Percentiles rank a stretch among this genome's conserved stretches.
These are phyloP conservation scores for Aspiorhynchus laticeps DNA, from an alignment of 2,113 vertebrate genomes.

Conservation along the genomic window DNA sequence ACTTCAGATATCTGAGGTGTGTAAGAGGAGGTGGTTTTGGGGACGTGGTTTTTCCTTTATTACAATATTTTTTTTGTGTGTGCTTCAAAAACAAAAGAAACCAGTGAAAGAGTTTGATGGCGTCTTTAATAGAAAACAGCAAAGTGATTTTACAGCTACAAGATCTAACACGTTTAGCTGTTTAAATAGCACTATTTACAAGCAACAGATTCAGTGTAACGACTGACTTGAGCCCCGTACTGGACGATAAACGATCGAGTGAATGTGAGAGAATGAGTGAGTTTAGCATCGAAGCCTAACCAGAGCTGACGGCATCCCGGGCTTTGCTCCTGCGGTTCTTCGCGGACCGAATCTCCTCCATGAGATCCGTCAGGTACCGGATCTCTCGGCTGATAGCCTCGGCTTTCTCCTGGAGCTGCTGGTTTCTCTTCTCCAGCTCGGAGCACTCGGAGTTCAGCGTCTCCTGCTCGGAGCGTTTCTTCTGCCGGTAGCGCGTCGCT, in stretches of 20 bases:
- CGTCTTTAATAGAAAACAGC: conserved; percentile 73
- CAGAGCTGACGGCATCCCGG: neutral
- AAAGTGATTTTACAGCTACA: conserved; percentile 66
- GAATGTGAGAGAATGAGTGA: conserved; percentile 7
- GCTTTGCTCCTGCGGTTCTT: conserved; percentile 77
- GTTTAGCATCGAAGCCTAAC: neutral
- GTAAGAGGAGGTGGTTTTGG: too few relatives aligned
- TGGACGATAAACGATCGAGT: conserved; percentile 61
- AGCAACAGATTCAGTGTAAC: conserved; percentile 63
- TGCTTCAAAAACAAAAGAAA: neutral
- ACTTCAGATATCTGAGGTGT: too few relatives aligned
- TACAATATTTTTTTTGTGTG: too few relatives aligned
- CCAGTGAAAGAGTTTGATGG: conserved; percentile 42
- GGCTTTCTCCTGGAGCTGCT: conserved; percentile 81
- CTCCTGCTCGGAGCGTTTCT: conserved; percentile 89
- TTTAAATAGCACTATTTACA: conserved; percentile 66
- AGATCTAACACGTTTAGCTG: conserved; percentile 27
- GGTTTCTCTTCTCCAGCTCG: conserved; percentile 85
- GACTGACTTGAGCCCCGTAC: conserved; percentile 70
- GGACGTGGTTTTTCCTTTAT: too few relatives aligned
- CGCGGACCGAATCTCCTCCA: conserved; percentile 89
- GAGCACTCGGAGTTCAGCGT: conserved; percentile 75
- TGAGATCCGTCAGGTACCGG: conserved; percentile 90
- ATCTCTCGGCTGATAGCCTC: conserved; percentile 92
- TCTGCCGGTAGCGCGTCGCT: conserved; percentile 92